These are phyloP conservation scores for Cathartes aura DNA, from an alignment of 2,113 vertebrate species.

Conservation along the genomic window DNA sequence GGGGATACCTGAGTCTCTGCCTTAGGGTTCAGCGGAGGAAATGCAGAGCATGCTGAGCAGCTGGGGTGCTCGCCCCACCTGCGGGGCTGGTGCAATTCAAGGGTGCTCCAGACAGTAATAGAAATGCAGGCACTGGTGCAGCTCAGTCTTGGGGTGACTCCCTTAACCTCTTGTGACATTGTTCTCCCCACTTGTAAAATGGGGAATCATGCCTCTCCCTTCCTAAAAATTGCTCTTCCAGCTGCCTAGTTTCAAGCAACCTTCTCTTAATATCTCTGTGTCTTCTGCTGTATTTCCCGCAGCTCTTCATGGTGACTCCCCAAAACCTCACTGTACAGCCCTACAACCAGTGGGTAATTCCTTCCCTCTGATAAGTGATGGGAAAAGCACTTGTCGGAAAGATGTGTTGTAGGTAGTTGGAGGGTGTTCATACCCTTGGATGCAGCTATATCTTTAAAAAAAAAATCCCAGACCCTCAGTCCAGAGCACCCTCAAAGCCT, in stretches of 20 bases:
- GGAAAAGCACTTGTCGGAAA: not conserved
- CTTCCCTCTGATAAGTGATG: not conserved
- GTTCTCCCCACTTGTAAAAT: not conserved
- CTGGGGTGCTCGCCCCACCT: rapidly evolving
- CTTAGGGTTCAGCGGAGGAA: not conserved
- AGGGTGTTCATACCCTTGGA: not conserved
- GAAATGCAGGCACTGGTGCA: rapidly evolving
- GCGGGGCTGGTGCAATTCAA: not conserved
- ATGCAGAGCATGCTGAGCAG: not conserved
- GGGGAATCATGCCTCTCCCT: not conserved
- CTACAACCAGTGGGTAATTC: not conserved
- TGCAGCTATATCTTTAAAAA: not conserved
- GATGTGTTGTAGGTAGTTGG: not conserved
- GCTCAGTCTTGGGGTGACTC: rapidly evolving
- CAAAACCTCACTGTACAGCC: not conserved
- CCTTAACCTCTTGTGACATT: not conserved
- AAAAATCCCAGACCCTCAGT: not conserved
- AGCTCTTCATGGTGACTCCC: not conserved
- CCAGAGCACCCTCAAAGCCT: not conserved
- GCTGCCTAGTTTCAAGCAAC: not conserved
- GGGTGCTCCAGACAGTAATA: not conserved
- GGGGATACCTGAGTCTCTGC: not conserved
- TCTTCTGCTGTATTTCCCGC: not conserved
- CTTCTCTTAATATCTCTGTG: not conserved
- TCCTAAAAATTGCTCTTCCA: not conserved